Evolutionary conservation across 2,797 vertebrate species (phyloP).

Genomic region (Trichosurus vulpecula): DNA sequence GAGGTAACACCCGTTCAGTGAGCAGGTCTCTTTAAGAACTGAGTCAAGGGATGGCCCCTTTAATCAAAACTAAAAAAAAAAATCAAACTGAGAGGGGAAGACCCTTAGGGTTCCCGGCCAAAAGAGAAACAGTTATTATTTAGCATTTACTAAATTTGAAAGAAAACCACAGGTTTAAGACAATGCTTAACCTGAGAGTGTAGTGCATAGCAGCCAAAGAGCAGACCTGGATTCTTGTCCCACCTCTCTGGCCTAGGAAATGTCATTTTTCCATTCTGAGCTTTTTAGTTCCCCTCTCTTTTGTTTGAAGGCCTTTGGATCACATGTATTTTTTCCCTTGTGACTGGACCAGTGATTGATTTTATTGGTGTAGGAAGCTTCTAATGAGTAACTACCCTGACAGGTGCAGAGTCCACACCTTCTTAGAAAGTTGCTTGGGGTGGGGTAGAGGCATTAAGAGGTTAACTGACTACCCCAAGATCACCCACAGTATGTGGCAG

Average conservation of each 20-base stretch:
- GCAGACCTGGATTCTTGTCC: background rate
- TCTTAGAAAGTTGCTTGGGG: background rate
- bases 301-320: background rate
- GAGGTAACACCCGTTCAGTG: too few relatives aligned
- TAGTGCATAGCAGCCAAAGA: background rate
- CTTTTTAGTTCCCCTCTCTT: background rate
- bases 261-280: background rate
- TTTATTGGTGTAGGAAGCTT: background rate
- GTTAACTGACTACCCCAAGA: background rate
- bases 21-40: too few relatives aligned
- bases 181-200: background rate
- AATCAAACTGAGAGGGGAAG: too few relatives aligned
- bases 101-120: too few relatives aligned
- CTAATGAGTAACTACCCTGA: background rate
- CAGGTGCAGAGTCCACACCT: background rate
- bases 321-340: background rate
- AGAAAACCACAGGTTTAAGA: background rate
- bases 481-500: background rate
- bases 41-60: too few relatives aligned
- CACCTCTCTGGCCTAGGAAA: background rate
- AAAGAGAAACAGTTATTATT: too few relatives aligned
- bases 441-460: background rate
- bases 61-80: too few relatives aligned
- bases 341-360: background rate
- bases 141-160: too few relatives aligned